Evolutionary conservation across 2,113 vertebrate genomes (phyloP).

Genomic region (Scopus umbretta): DNA sequence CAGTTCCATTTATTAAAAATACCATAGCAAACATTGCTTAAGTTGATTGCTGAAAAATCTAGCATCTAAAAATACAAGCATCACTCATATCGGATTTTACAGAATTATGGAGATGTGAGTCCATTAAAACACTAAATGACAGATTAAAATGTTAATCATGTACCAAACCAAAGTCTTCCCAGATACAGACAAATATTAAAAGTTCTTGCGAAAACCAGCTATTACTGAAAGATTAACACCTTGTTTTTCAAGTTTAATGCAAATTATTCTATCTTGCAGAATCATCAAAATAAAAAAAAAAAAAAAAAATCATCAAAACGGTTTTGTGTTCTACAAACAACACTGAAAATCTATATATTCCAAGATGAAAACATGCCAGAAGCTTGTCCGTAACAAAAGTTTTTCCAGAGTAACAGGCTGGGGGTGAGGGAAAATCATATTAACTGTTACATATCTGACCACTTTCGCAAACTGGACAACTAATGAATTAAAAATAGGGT

Average conservation of each 20-base stretch:
- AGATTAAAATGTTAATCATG: neutral
- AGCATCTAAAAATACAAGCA: neutral
- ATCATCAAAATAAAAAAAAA: slow-evolving; percentile 8
- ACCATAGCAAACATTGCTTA: neutral
- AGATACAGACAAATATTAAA: neutral
- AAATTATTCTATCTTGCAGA: neutral
- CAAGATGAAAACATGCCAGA: neutral
- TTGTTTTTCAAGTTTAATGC: slow-evolving; percentile 23
- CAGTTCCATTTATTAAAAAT: neutral
- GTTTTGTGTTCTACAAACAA: neutral
- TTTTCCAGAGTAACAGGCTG: neutral
- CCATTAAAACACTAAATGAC: neutral
- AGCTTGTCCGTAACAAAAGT: neutral
- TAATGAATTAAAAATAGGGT: neutral
- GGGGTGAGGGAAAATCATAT: neutral
- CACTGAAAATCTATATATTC: neutral
- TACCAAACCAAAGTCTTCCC: neutral
- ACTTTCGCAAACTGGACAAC: neutral
- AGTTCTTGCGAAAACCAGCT: neutral
- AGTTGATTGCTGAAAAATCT: neutral
- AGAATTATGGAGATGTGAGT: neutral
- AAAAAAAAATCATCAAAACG: slow-evolving; percentile 1
- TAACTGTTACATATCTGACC: neutral
- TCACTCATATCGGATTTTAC: neutral
- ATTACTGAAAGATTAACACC: neutral